phyloP scores from a whole-genome alignment of 2,797 vertebrate genomes.

The Ctenopoma multispine region DNA sequence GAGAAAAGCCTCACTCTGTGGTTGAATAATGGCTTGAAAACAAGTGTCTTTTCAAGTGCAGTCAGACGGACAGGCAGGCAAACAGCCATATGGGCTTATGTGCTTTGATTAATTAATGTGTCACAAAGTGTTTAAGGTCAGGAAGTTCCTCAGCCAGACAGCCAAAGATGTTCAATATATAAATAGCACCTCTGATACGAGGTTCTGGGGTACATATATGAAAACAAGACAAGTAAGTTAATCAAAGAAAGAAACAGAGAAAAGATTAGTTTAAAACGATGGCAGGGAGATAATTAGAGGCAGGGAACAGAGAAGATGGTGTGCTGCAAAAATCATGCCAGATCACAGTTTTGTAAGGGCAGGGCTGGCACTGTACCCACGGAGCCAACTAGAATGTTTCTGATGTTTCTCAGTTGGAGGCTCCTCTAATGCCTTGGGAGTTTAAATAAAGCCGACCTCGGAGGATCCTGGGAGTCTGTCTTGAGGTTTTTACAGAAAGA shows the following conservation, averaged over 20 bases:
- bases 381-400: not conserved
- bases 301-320: not conserved
- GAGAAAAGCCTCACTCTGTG: constrained; percentile 1
- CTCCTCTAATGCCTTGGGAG: constrained; percentile 51
- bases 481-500: constrained; percentile 54
- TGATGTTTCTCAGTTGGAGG: constrained; percentile 45
- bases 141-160: constrained; percentile 18
- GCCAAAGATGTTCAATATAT: constrained; percentile 8
- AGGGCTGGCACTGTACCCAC: constrained; percentile 11
- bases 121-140: constrained; percentile 49
- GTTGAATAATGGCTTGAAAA: constrained; percentile 3
- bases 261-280: not conserved
- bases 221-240: constrained; percentile 1
- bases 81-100: constrained; percentile 29
- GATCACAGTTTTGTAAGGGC: constrained; percentile 23
- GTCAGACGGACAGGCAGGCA: constrained; percentile 4
- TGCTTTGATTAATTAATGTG: constrained; percentile 48
- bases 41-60: not conserved
- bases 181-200: not conserved
- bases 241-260: not conserved
- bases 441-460: constrained; percentile 74
- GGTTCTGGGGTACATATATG: not conserved
- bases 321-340: constrained; percentile 13
- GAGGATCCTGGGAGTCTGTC: constrained; percentile 56
- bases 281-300: constrained; percentile 15